phyloP scores from a whole-genome alignment of 2,113 vertebrate species.

The Tachysurus fulvidraco region DNA sequence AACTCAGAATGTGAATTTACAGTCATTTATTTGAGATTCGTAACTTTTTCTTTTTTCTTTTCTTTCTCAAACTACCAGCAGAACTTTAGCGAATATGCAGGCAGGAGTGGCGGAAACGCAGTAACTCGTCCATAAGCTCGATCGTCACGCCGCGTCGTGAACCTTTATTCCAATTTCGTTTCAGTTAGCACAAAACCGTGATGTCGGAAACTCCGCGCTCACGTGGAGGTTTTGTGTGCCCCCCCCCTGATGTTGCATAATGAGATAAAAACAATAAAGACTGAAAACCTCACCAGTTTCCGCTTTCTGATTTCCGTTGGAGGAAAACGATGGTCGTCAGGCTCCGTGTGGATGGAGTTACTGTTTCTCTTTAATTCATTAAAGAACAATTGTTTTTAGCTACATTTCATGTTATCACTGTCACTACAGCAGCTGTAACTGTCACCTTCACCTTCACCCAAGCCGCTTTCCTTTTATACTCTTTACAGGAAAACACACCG shows the following conservation, averaged over 20 bases:
- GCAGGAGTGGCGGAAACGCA: background rate
- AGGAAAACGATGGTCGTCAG: too few species aligned
- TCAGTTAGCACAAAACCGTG: background rate
- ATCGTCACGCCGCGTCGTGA: background rate
- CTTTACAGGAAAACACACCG: too few species aligned
- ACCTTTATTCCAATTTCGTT: slow-evolving; percentile 13
- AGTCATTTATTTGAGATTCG: background rate
- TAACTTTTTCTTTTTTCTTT: background rate
- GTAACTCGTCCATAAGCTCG: background rate
- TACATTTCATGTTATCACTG: too few species aligned
- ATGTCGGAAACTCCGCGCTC: slow-evolving; percentile 18
- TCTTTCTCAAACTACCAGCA: slow-evolving; percentile 14
- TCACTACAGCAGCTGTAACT: too few species aligned
- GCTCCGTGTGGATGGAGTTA: too few species aligned
- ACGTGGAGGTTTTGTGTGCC: too few species aligned
- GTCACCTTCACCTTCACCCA: too few species aligned
- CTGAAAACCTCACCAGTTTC: background rate
- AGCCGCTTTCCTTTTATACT: background rate
- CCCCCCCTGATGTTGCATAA: slow-evolving; percentile 11
- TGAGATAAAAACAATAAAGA: slow-evolving; percentile 41
- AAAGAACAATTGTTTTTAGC: too few species aligned
- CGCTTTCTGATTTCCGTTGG: background rate
- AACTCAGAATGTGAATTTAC: background rate
- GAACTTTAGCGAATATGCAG: background rate
- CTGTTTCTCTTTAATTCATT: too few species aligned